Percentiles rank a stretch among this genome's conserved stretches.
Conservation (phyloP, 2,797 vertebrate genomes). For the Australoheros facetus region DNA sequence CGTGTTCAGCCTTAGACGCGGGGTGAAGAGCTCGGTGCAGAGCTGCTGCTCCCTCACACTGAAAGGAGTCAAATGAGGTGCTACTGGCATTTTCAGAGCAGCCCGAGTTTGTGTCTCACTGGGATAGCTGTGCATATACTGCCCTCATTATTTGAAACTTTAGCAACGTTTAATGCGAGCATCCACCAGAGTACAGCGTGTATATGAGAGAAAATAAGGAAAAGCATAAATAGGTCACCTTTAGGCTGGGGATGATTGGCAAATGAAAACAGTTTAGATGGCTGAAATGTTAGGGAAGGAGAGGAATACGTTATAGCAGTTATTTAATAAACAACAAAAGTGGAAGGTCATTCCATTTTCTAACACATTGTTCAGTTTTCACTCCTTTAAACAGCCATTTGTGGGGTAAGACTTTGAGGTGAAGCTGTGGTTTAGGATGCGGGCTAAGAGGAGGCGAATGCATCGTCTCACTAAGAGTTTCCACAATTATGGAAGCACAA, state of each 20-base stretch:
- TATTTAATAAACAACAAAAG: background rate
- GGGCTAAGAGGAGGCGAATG: background rate
- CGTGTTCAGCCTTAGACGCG: background rate
- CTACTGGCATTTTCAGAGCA: background rate
- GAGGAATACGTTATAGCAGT: background rate
- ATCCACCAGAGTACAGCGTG: background rate
- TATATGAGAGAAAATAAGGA: background rate
- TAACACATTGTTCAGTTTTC: background rate
- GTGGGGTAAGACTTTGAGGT: background rate
- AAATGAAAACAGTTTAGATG: background rate
- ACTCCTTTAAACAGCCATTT: background rate
- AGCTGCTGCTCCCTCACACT: background rate
- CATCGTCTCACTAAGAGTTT: background rate
- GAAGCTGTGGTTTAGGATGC: background rate
- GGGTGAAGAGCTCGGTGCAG: background rate
- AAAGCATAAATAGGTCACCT: background rate
- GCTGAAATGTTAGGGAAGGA: background rate
- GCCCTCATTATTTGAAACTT: conserved; percentile 2
- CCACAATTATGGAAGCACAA: background rate
- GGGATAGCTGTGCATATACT: background rate
- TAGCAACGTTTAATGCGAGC: background rate
- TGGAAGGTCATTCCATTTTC: background rate
- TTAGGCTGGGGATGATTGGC: background rate
- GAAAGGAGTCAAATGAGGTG: background rate
- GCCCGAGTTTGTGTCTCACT: background rate